Conservation (phyloP, 2,113 vertebrate species). For the Pholis gunnellus region DNA sequence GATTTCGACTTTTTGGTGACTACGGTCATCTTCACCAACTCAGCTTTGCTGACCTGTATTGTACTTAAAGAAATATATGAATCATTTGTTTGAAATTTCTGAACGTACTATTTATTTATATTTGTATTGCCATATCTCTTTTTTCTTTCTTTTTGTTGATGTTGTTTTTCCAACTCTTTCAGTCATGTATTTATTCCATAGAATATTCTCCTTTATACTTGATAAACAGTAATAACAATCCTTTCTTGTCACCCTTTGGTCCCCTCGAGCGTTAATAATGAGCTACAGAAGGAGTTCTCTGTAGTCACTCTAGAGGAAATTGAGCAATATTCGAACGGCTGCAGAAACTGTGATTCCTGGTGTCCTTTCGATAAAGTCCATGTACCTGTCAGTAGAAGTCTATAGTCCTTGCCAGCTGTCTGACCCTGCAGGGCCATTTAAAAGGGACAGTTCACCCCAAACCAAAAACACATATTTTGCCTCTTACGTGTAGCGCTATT, state of each 20-base stretch:
- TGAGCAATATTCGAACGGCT: slow-evolving; percentile 83
- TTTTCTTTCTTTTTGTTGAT: background rate
- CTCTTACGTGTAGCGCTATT: background rate
- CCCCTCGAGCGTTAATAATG: slow-evolving; percentile 58
- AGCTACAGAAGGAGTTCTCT: slow-evolving; percentile 54
- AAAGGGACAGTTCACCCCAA: background rate
- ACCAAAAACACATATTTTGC: background rate
- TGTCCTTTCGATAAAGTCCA: slow-evolving; percentile 65
- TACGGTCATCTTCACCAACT: slow-evolving; percentile 2
- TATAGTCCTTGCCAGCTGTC: slow-evolving; percentile 46
- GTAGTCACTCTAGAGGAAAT: slow-evolving; percentile 63
- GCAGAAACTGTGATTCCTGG: slow-evolving; percentile 82
- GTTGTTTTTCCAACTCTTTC: background rate
- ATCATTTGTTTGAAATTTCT: slow-evolving; percentile 13
- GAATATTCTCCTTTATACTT: slow-evolving; percentile 51
- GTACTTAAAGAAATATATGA: slow-evolving; percentile 25
- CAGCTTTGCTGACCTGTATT: slow-evolving; percentile 28
- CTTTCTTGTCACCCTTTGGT: slow-evolving; percentile 33
- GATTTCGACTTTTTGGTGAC: slow-evolving; percentile 41
- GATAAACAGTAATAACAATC: slow-evolving; percentile 55
- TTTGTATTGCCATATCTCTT: slow-evolving; percentile 1
- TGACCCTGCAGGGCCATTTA: slow-evolving; percentile 26
- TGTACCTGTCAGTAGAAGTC: slow-evolving; percentile 63
- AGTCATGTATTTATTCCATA: slow-evolving; percentile 13
- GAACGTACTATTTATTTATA: slow-evolving; percentile 1